Conservation (phyloP, 2,888 invertebrate genomes). For the Apodemia mormo region DNA sequence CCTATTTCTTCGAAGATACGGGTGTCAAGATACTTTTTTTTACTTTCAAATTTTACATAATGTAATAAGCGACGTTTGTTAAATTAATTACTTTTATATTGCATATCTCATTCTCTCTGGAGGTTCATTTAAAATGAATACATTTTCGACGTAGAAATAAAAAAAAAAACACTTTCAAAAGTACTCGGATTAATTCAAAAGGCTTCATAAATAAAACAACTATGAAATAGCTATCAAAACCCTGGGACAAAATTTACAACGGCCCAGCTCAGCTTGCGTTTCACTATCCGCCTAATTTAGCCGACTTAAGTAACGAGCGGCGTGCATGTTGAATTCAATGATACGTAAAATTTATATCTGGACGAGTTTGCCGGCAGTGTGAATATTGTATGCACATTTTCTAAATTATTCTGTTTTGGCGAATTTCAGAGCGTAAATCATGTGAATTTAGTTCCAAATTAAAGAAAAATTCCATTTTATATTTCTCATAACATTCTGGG, state of each 20-base stretch:
- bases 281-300: conserved; percentile 44
- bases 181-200: conserved; percentile 1
- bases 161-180: neutral
- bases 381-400: conserved; percentile 22
- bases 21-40: too few relatives aligned
- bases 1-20: too few relatives aligned
- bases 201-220: conserved; percentile 6
- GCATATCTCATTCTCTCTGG: too few relatives aligned
- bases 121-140: neutral
- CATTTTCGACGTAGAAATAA: neutral
- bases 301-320: conserved; percentile 40
- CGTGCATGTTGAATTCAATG: conserved; percentile 38
- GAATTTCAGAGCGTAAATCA: neutral
- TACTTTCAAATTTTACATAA: too few relatives aligned
- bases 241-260: conserved; percentile 38
- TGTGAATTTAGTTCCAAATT: neutral
- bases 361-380: conserved; percentile 19
- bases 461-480: neutral
- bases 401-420: conserved; percentile 12
- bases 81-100: too few relatives aligned
- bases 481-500: neutral
- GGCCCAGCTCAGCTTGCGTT: conserved; percentile 41
- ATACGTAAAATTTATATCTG: conserved; percentile 39
- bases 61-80: too few relatives aligned
- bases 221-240: conserved; percentile 20